These are phyloP conservation scores for Armadillidium nasatum DNA, from an alignment of 1,140 invertebrate genomes.

Conservation along the genomic window DNA sequence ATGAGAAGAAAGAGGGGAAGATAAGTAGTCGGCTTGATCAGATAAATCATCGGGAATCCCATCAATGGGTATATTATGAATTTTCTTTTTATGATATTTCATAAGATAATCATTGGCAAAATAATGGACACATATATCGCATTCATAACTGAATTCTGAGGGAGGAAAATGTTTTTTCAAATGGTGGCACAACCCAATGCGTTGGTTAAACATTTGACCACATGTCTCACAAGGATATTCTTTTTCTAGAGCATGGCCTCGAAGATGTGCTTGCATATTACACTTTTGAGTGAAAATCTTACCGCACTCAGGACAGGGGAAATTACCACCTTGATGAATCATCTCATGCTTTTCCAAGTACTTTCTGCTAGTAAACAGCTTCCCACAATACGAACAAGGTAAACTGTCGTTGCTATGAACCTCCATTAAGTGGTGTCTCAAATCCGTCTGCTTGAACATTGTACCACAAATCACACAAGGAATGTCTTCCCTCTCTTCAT, in stretches of 20 bases:
- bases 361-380: conserved; percentile 41
- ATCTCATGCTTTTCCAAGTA: conserved; percentile 44
- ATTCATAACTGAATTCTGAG: conserved; percentile 40
- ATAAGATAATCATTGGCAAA: conserved; percentile 43
- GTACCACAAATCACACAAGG: conserved; percentile 44
- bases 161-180: conserved; percentile 44
- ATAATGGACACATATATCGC: conserved; percentile 38
- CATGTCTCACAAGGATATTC: conserved; percentile 85
- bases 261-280: conserved; percentile 79
- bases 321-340: conserved; percentile 49
- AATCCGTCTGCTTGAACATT: conserved; percentile 44
- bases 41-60: conserved; percentile 34
- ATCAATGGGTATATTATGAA: conserved; percentile 41
- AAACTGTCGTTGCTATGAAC: conserved; percentile 44
- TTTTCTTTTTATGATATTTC: conserved; percentile 43
- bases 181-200: conserved; percentile 42
- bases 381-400: conserved; percentile 42
- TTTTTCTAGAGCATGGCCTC: conserved; percentile 79
- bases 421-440: conserved; percentile 41
- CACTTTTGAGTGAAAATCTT: conserved; percentile 88
- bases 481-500: conserved; percentile 43
- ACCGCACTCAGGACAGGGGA: conserved; percentile 84
- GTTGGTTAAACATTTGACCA: conserved; percentile 50
- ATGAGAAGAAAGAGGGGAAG: conserved; percentile 31
- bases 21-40: conserved; percentile 35